phyloP scores from a whole-genome alignment of 2,113 vertebrate genomes.

The Gallinago jamesoni region DNA sequence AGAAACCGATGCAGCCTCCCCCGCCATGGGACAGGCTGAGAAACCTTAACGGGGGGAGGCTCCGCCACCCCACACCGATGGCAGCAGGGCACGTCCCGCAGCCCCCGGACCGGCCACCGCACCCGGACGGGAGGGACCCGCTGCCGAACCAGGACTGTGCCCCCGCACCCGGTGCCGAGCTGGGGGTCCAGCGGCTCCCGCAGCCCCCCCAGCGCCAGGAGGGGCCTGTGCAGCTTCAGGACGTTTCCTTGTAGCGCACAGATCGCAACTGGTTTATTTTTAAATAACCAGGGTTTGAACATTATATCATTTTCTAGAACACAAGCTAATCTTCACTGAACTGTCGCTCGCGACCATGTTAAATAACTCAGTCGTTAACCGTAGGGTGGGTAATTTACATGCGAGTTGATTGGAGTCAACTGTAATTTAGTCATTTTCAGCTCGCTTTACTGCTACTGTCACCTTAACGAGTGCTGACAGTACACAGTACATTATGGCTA shows the following conservation, averaged over 20 bases:
- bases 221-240: not conserved
- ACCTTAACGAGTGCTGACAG: conserved; percentile 51
- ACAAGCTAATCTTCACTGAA: conserved; percentile 16
- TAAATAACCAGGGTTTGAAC: not conserved
- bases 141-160: not conserved
- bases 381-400: conserved; percentile 35
- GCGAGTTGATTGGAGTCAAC: conserved; percentile 42
- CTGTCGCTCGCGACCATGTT: conserved; percentile 1
- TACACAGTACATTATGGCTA: conserved; percentile 40
- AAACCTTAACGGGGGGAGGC: accelerated
- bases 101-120: too few relatives aligned
- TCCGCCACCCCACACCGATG: accelerated
- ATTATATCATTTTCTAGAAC: conserved; percentile 12
- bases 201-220: not conserved
- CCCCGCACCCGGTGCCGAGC: not conserved
- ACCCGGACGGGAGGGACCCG: not conserved
- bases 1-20: accelerated
- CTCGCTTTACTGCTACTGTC: conserved; percentile 54
- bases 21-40: accelerated
- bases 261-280: conserved; percentile 45
- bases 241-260: not conserved
- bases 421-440: conserved; percentile 66
- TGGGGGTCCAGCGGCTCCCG: not conserved
- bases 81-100: not conserved
- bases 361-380: conserved; percentile 42